Evolutionary conservation across 2,888 invertebrate genomes (phyloP), one percentile per base, ranked within the genome.

Genomic region (Kryphioiulus occultus): DNA sequence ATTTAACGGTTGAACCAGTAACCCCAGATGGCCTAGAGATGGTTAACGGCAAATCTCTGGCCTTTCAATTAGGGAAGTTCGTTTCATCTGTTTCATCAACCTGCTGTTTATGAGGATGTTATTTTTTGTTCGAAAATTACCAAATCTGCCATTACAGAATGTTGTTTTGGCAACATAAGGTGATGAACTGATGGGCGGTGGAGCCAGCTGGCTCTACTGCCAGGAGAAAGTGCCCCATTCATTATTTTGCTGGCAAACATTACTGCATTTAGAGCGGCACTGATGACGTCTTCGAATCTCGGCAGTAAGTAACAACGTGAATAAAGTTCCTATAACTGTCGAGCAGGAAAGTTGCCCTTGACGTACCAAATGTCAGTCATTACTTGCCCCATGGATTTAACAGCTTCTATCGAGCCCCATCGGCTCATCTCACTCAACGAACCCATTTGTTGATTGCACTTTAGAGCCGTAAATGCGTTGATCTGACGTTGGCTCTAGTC

Each of bases 201-300:
- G 26, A 68, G 68, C 68, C 68, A 68, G 68, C 68, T 68, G 68
- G 68, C 68, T 68, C 26, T 68, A 68, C 68, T n/a, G 26, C 68
- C 68, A 26, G 15, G 26, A 68, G 68, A 22, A 26, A 68, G 68
- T 68, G 68, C 26, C 1, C 68, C 68, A 68, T 68, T 68, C 26
- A 68, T 68, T 68, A 68, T 68, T 68, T 68, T 68, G 68, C 26
- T 68, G 68, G 68, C 26, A 68, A 68, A 68, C 68, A 68, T 68
- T 26, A 26, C 26, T 12, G 68, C 26, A 68, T 68, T 68, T 68
- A 68, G 68, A 68, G 68, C 68, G 26, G 68, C 68, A 26, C 68
- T n/a, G n/a, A n/a, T 68, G 68, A 68, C 68, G 68, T 68, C 68
- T 26, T 2, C 68, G 26, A 68, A 68, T 68, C 68, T 68, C 26